These are phyloP conservation scores for Eupithecia tripunctaria DNA, from an alignment of 2,888 invertebrate species.

Conservation along the genomic window DNA sequence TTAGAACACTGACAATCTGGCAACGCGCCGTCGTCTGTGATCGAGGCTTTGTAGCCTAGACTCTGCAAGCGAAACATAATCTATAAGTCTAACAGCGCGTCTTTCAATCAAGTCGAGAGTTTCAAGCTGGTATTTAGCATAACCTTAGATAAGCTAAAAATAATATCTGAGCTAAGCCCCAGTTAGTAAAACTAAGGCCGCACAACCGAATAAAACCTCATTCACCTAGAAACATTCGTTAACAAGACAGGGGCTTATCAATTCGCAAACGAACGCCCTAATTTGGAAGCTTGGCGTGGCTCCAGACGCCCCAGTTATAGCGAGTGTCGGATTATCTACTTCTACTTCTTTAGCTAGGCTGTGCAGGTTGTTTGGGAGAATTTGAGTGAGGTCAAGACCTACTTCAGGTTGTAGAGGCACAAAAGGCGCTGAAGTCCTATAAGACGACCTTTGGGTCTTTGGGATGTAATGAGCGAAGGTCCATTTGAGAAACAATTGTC, in stretches of 20 bases:
- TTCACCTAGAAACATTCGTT: conserved; percentile 20
- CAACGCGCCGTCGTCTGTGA: too few relatives aligned
- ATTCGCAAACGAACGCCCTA: conserved; percentile 65
- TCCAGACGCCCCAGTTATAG: conserved; percentile 47
- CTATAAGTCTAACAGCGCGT: too few relatives aligned
- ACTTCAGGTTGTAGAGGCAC: not conserved
- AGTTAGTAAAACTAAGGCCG: not conserved
- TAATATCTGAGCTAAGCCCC: too few relatives aligned
- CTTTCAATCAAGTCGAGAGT: too few relatives aligned
- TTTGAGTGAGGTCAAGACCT: not conserved
- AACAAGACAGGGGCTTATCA: conserved; percentile 54
- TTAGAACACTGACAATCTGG: too few relatives aligned
- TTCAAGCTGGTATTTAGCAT: too few relatives aligned
- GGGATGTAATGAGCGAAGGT: too few relatives aligned
- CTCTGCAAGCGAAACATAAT: too few relatives aligned
- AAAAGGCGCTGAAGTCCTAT: not conserved
- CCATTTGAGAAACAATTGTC: too few relatives aligned
- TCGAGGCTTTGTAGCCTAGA: too few relatives aligned
- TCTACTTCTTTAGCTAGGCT: not conserved
- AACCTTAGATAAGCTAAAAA: too few relatives aligned
- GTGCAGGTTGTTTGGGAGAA: not conserved
- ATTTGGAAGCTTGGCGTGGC: conserved; percentile 57
- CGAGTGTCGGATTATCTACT: conserved; percentile 27
- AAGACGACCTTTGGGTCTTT: too few relatives aligned
- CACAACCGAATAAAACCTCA: conserved; percentile 24